phyloP scores from a whole-genome alignment of 2,888 invertebrate species.

The Quadroppia sp. region DNA sequence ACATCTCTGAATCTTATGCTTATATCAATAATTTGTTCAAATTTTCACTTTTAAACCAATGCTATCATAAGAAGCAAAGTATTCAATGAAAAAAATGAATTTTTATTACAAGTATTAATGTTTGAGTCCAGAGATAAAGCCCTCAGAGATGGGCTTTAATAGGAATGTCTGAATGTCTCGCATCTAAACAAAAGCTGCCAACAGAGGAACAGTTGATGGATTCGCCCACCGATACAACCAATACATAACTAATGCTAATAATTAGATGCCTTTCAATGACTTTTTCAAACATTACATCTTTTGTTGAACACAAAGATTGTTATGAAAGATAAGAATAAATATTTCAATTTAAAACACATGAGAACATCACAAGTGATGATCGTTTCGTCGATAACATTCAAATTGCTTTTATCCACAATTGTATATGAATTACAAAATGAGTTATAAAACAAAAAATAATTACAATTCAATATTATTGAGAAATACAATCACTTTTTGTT shows the following conservation, averaged over 20 bases:
- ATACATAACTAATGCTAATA: constrained; percentile 8
- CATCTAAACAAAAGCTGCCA: constrained; percentile 22
- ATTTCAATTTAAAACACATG: neutral
- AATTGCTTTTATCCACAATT: neutral
- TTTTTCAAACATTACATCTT: constrained; percentile 16
- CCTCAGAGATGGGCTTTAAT: neutral
- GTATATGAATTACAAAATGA: constrained; percentile 18
- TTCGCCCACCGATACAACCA: constrained; percentile 28
- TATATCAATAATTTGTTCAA: constrained; percentile 3
- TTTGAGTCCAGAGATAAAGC: neutral
- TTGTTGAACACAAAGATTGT: neutral
- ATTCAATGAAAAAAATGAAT: neutral
- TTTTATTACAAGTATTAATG: neutral
- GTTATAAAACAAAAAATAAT: neutral
- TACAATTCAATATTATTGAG: constrained; percentile 16
- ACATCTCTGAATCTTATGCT: neutral
- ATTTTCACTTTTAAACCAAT: neutral
- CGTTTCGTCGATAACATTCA: neutral
- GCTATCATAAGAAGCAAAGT: neutral
- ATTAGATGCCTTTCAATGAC: constrained; percentile 26
- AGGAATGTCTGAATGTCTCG: neutral
- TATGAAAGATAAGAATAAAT: neutral
- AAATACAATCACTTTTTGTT: neutral
- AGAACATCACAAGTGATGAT: neutral
- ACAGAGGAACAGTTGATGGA: constrained; percentile 22